phyloP scores from a whole-genome alignment of 2,797 vertebrate species.

The Lepus oiostolus region DNA sequence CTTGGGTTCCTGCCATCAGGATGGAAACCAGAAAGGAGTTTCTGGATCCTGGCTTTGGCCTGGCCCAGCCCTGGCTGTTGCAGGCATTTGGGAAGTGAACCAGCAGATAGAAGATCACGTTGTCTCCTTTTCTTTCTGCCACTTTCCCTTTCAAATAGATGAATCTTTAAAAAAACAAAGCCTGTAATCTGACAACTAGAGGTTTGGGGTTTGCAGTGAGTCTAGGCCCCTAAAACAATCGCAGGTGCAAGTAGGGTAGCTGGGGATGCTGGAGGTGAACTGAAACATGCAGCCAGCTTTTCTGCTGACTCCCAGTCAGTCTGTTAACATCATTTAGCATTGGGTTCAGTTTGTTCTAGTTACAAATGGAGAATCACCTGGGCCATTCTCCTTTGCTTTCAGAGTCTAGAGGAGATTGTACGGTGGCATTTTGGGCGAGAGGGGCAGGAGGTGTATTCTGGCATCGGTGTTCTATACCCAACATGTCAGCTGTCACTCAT shows the following conservation, averaged over 20 bases:
- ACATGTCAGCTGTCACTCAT: slow-evolving; percentile 22
- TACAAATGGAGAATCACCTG: background rate
- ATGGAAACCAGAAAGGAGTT: too few species aligned
- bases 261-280: background rate
- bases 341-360: background rate
- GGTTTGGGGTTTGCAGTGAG: background rate
- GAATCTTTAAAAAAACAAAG: background rate
- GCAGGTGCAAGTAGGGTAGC: background rate
- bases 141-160: too few species aligned
- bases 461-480: slow-evolving; percentile 10
- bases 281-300: background rate
- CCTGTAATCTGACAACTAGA: background rate
- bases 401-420: slow-evolving; percentile 17
- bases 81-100: too few species aligned
- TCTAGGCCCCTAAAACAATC: background rate
- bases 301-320: background rate
- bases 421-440: background rate
- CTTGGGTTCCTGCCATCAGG: too few species aligned
- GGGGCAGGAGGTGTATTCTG: background rate
- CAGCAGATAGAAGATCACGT: too few species aligned
- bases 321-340: background rate
- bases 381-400: slow-evolving; percentile 48
- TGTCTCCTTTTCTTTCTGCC: too few species aligned
- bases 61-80: too few species aligned
- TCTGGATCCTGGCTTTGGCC: too few species aligned